phyloP scores from a whole-genome alignment of 2,888 invertebrate genomes.

The Chironomus tentans region DNA sequence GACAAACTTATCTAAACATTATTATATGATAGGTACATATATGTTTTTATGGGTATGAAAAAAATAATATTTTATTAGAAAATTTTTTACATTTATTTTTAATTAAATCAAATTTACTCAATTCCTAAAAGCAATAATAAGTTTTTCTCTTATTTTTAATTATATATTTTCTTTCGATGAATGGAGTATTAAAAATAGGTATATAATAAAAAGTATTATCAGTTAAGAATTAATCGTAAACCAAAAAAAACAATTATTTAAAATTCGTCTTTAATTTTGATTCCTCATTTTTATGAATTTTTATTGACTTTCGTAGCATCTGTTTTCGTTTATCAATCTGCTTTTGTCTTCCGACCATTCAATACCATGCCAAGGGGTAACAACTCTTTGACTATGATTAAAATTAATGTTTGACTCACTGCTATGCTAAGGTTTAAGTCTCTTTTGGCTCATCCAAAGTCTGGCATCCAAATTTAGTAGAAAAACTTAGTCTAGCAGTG shows the following conservation, averaged over 20 bases:
- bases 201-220: slow-evolving; percentile 22
- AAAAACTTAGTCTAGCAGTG: no score
- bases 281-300: background rate
- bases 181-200: slow-evolving; percentile 20
- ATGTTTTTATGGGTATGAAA: background rate
- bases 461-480: no score
- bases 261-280: slow-evolving; percentile 12
- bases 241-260: background rate
- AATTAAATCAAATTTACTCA: slow-evolving; percentile 3
- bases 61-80: background rate
- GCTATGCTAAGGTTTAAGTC: no score
- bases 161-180: background rate
- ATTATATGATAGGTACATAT: background rate
- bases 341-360: background rate
- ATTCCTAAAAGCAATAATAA: slow-evolving; percentile 20
- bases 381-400: no score
- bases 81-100: background rate
- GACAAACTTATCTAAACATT: background rate
- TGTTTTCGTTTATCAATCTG: background rate
- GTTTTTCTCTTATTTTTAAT: background rate
- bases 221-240: slow-evolving; percentile 19
- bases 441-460: no score
- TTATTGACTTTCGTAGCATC: background rate
- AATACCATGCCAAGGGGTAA: background rate
- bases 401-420: no score